Evolutionary conservation across 2,888 invertebrate genomes (phyloP), one percentile per base, ranked within the genome.

Genomic region (Mythimna pallens): DNA sequence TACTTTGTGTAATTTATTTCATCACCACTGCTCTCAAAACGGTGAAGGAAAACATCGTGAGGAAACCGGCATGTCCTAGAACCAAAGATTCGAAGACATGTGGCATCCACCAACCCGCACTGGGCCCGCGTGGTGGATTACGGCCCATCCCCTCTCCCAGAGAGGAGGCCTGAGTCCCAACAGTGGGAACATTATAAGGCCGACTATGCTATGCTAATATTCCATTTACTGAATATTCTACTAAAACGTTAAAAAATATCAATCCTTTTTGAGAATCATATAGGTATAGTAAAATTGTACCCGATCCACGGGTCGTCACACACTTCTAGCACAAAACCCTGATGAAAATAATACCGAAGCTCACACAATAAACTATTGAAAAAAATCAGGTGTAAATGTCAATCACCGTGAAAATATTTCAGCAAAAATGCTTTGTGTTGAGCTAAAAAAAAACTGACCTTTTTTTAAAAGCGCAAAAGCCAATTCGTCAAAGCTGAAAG

Each of bases 341-440:
- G 64, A 68, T 67, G 71, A 80, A 82, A 74, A 74, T 79, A 63
- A 73, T 66, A 47, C 57, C 9, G 17, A 20, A 22, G 3, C 30
- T 57, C 30, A 58, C 57, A 78, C 84, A 79, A 83, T 73, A 86
- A 72, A 75, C 55, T 76, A 79, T 65, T 67, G 34, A 64, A 79
- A 74, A 83, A 82, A 79, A 61, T 57, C 80, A 68, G 78, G 78
- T 83, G 68, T 78, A 78, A 57, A 79, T 80, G 78, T 81, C 85
- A 86, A 83, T 86, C 86, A 84, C 85, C 75, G 63, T 74, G 47
- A 80, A 86, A 85, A 86, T 74, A 70, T 76, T 69, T 67, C 65
- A 25, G 64, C 63, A 67, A 76, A 86, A 86, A 86, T 76, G 81
- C 80, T 86, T 86, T 86, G 85, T 78, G 80, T 65, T 59, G 17